Conservation (phyloP, 2,797 vertebrate species). For the Pempheris klunzingeri region DNA sequence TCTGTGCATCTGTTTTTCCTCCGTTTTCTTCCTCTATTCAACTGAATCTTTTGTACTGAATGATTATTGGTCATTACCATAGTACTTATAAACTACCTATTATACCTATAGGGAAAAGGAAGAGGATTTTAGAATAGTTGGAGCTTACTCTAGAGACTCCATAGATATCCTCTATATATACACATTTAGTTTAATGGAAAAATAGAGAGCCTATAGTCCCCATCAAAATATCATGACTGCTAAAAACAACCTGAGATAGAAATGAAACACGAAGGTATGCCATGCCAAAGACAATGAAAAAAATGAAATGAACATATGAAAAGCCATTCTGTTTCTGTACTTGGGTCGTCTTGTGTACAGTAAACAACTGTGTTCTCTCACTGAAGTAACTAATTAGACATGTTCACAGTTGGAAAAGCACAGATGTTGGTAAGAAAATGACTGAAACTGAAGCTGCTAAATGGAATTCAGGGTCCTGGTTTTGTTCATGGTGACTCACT, state of each 20-base stretch:
- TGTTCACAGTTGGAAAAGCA: not conserved
- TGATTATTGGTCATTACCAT: conserved; percentile 9
- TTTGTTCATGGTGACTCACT: not conserved
- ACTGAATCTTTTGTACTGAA: conserved; percentile 1
- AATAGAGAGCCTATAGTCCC: not conserved
- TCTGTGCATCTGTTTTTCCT: conserved; percentile 49
- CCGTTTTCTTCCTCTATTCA: conserved; percentile 10
- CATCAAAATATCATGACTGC: not conserved
- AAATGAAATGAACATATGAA: not conserved
- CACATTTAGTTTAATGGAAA: not conserved
- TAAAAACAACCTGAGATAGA: not conserved
- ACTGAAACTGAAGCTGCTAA: not conserved
- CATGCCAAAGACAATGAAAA: too few relatives aligned
- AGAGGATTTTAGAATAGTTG: not conserved
- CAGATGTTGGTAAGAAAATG: not conserved
- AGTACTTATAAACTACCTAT: not conserved
- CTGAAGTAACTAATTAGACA: not conserved
- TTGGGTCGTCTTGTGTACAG: not conserved
- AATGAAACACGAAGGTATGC: conserved; percentile 6
- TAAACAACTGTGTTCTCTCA: not conserved
- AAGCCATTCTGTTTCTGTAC: too few relatives aligned
- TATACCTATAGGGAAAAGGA: too few relatives aligned
- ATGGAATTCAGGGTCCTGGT: not conserved
- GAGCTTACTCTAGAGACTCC: not conserved
- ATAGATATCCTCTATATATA: not conserved